phyloP scores from a whole-genome alignment of 2,113 vertebrate species.

The Lamprotornis superbus region DNA sequence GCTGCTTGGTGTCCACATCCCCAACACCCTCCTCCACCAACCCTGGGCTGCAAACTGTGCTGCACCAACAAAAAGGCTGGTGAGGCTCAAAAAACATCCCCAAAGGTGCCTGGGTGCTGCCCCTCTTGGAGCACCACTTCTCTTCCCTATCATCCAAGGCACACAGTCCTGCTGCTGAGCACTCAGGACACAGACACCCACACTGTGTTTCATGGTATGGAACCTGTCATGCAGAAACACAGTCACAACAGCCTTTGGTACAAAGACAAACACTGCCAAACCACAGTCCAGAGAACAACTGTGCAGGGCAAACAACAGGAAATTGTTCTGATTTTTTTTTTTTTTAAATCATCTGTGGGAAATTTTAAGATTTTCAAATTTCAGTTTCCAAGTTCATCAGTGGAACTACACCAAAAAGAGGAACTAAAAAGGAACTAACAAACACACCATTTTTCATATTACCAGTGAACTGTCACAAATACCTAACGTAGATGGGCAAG shows the following conservation, averaged over 20 bases:
- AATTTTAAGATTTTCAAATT: neutral
- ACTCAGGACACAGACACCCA: neutral
- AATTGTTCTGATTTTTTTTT: neutral
- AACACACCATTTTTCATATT: neutral
- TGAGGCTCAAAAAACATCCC: neutral
- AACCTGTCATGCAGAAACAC: neutral
- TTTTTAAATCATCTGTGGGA: neutral
- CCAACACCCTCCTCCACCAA: neutral
- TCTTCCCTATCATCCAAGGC: neutral
- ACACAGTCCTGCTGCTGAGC: neutral
- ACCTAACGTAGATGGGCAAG: neutral
- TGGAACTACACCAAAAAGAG: neutral
- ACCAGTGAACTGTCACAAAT: neutral
- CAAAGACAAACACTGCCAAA: neutral
- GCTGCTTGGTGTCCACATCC: neutral
- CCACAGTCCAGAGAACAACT: neutral
- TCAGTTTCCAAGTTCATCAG: neutral
- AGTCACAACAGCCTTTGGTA: neutral
- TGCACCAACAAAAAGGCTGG: neutral
- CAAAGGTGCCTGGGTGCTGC: neutral
- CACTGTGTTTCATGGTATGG: neutral
- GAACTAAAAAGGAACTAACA: neutral
- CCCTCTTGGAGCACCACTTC: neutral
- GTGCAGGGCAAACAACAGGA: neutral
- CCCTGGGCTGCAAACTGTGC: neutral